Evolutionary conservation across 2,797 vertebrate genomes (phyloP), one percentile per base, ranked within the genome.

Genomic region (Pseudotriccus pelzelni): DNA sequence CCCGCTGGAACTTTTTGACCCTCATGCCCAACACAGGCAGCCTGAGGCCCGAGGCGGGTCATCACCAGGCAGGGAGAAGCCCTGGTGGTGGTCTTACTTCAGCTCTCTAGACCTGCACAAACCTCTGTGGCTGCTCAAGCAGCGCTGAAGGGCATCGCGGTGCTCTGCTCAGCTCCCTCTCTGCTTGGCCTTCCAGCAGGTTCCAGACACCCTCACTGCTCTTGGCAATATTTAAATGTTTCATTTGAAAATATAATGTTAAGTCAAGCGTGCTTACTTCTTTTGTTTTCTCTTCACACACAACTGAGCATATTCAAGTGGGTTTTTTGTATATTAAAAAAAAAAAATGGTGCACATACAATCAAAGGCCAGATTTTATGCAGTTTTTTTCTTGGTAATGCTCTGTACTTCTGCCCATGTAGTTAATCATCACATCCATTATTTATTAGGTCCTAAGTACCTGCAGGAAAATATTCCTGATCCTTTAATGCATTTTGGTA

Each of bases 81-180:
- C 99, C 0, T 99, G 99, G 99, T 99, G 99, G 99, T 99, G 99
- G 99, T 98, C 98, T 28, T 99, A 99, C 96, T 99, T 99, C 96
- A 98, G 98, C 52, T 98, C 98, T 32, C 97, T 99, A 28, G 98
- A 98, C 56, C 95, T 98, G 21, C 97, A 98, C 25, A 97, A 98
- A 83, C 99, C 99, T 2, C 97, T 98, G 55, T 99, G 99, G 99
- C 97, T 99, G 93, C 98, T 99, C 60, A 98, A 98, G 94, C 98
- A 98, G 91, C 97, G 98, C 81, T 98, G 97, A 96, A 69, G 18
- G 27, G 34, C 4, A 0, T 8, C 2, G 11, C 3, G 2, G 1
- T 10, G 12, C 49, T 62, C 17, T 3, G 5, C 21, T 67, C 14
- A 4, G 32, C 32, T 36, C 16, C 0, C 44, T 41, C 44, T 37